Conservation (phyloP, 2,797 vertebrate species). For the Prunella strophiata region DNA sequence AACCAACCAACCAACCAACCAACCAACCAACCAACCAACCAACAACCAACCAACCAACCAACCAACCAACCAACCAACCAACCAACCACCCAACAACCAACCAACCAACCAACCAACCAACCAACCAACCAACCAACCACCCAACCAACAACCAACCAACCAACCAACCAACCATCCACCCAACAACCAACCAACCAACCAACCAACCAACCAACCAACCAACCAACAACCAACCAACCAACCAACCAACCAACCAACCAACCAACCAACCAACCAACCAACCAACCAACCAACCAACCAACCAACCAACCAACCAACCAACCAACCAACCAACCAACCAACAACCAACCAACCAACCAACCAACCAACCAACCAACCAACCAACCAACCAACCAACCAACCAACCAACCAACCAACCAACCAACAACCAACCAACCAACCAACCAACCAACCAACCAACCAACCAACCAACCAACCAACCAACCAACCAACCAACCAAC, state of each 20-base stretch:
- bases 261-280: not conserved
- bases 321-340: not conserved
- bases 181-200: not conserved
- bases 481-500: not conserved
- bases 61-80: not conserved
- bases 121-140: not conserved
- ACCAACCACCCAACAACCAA: not conserved
- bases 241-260: not conserved
- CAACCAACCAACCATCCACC: too few species aligned
- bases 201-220: not conserved
- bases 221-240: not conserved
- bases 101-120: not conserved
- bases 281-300: accelerated
- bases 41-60: not conserved
- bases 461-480: not conserved
- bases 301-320: not conserved
- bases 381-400: not conserved
- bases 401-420: not conserved
- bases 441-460: not conserved
- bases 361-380: not conserved
- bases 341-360: not conserved
- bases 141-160: accelerated
- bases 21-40: not conserved
- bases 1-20: not conserved
- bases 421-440: not conserved